Evolutionary conservation across 2,888 invertebrate species (phyloP), one percentile per base, ranked within the genome.

Genomic region (Hirtodrosophila histrioides): DNA sequence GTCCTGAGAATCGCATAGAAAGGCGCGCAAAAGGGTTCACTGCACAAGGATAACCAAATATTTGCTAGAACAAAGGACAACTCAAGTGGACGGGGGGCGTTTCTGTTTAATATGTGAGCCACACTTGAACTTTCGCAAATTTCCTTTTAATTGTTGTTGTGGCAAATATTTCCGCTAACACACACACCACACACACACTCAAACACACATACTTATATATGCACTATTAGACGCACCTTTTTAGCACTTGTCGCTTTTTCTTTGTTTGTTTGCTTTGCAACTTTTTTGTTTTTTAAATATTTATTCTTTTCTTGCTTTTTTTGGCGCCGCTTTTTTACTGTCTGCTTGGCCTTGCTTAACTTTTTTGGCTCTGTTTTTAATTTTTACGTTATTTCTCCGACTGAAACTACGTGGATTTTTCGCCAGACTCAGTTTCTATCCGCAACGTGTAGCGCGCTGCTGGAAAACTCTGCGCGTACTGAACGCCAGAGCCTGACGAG

Each of bases 401-500:
- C 12, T 54, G 11, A 11, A 48, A 54, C 48, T 40, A 58, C 46
- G 60, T 17, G 45, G 54, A 54, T 11, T 53, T 44, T 54, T 46
- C 31, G 51, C 39, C 54, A 58, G 40, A 44, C 12, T 53, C 39
- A 54, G 43, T 36, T 11, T 37, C 24, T 5, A 33, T 44, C 50
- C 73, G 69, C 65, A 46, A 51, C 46, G 61, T 50, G 56, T 58
- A 51, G 48, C 58, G 58, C 58, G 41, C 69, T 58, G 69, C 53
- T 75, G 73, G 68, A 78, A 75, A 65, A 64, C 69, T 77, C 68
- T 68, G 56, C 64, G 75, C 58, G 62, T 66, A 79, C 84, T 79
- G 75, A 69, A 49, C 56, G 49, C 53, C 35, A 45, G 53, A 44
- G 56, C 39, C 50, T 49, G 57, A 10, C 37, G 24, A 65, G 67